A percentile compares a stretch with the other conserved stretches of the same genome.
These are phyloP conservation scores for Pachliopta kotzebuea DNA, from an alignment of 2,888 invertebrate genomes.

Conservation along the genomic window DNA sequence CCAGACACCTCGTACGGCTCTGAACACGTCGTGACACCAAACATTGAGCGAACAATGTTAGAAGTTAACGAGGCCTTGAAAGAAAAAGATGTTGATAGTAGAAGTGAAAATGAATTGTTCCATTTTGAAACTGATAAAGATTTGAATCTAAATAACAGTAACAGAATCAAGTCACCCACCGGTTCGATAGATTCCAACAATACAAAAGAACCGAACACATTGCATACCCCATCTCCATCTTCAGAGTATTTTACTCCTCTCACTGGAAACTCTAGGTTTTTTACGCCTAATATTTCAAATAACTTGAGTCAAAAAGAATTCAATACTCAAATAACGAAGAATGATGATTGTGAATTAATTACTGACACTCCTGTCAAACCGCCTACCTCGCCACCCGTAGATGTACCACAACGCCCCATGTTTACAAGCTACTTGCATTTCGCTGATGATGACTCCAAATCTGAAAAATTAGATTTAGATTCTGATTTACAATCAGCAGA, in stretches of 20 bases:
- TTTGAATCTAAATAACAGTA: slow-evolving; percentile 59
- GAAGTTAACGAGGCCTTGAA: slow-evolving; percentile 63
- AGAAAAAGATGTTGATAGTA: slow-evolving; percentile 82
- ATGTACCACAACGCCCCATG: slow-evolving; percentile 81
- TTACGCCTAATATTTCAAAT: slow-evolving; percentile 37
- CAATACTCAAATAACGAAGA: slow-evolving; percentile 42
- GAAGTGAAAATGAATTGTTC: slow-evolving; percentile 85
- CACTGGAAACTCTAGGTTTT: slow-evolving; percentile 44
- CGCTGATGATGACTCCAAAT: slow-evolving; percentile 53
- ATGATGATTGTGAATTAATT: slow-evolving; percentile 40
- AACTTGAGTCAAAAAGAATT: slow-evolving; percentile 45
- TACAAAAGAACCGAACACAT: slow-evolving; percentile 48
- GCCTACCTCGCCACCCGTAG: slow-evolving; percentile 84
- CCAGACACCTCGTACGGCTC: slow-evolving; percentile 77
- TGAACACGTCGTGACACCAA: slow-evolving; percentile 68
- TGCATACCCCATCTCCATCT: slow-evolving; percentile 63
- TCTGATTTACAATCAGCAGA: slow-evolving; percentile 17
- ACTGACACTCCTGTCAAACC: slow-evolving; percentile 40
- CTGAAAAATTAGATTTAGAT: slow-evolving; percentile 43
- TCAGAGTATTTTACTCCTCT: slow-evolving; percentile 63
- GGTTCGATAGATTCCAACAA: slow-evolving; percentile 66
- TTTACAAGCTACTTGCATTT: slow-evolving; percentile 76
- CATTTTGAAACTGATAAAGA: slow-evolving; percentile 73
- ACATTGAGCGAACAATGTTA: slow-evolving; percentile 53
- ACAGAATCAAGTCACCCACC: slow-evolving; percentile 70